Conservation (phyloP, 2,888 invertebrate species). For the Empis stercorea region DNA sequence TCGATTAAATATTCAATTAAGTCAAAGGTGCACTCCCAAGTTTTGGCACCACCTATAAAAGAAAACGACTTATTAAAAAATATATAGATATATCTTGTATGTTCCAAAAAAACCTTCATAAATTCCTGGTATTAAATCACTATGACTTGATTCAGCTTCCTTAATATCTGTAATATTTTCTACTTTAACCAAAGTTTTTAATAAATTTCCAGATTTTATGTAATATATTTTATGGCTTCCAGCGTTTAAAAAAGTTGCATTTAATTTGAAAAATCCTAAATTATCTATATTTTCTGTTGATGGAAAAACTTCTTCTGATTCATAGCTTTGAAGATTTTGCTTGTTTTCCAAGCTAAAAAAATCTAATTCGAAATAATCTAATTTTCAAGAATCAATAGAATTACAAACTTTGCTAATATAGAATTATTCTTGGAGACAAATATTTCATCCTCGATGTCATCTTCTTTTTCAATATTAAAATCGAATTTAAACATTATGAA, state of each 20-base stretch:
- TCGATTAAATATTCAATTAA: slow-evolving; percentile 51
- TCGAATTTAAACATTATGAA: slow-evolving; percentile 25
- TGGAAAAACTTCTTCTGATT: slow-evolving; percentile 20
- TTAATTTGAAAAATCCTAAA: slow-evolving; percentile 24
- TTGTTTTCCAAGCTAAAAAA: slow-evolving; percentile 2
- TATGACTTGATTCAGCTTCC: slow-evolving; percentile 47
- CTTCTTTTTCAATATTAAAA: slow-evolving; percentile 23
- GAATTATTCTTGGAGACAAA: neutral
- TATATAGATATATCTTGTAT: neutral
- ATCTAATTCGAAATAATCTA: too few relatives aligned
- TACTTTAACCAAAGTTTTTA: slow-evolving; percentile 16
- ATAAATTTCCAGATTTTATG: slow-evolving; percentile 22
- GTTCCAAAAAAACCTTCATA: slow-evolving; percentile 54
- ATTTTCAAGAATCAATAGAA: too few relatives aligned
- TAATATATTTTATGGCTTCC: slow-evolving; percentile 18
- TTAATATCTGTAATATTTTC: slow-evolving; percentile 26
- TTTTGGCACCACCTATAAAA: slow-evolving; percentile 72
- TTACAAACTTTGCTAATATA: neutral
- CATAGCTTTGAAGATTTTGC: slow-evolving; percentile 15
- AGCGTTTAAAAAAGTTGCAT: slow-evolving; percentile 19
- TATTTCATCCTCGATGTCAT: slow-evolving; percentile 10
- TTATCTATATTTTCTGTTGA: slow-evolving; percentile 16
- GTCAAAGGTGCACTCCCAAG: slow-evolving; percentile 91
- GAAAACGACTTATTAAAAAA: neutral
- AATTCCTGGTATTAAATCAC: slow-evolving; percentile 59